Conservation (phyloP, 2,888 invertebrate species). For the Holacanthella duospinosa region DNA sequence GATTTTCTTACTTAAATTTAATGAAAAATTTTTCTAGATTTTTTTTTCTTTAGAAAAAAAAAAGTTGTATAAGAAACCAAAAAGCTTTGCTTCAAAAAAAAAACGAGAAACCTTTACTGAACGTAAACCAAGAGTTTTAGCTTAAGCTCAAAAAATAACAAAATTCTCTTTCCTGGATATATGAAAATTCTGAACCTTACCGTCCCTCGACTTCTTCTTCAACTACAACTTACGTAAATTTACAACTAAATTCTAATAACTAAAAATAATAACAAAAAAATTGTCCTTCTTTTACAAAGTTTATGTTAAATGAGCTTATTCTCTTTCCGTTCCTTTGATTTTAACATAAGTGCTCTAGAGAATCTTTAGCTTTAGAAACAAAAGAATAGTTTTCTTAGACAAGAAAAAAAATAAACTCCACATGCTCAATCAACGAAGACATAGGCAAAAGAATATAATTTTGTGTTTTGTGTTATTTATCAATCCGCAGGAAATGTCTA, state of each 20-base stretch:
- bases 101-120: no score
- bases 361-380: not conserved
- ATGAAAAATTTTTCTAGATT: no score
- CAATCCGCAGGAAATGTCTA: no score
- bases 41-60: no score
- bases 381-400: not conserved
- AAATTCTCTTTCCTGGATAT: not conserved
- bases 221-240: not conserved
- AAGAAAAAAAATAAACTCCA: not conserved
- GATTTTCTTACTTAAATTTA: no score
- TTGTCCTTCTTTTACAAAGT: not conserved
- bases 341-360: not conserved
- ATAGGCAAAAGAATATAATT: no score
- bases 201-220: constrained; percentile 3
- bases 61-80: no score
- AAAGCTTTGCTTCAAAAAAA: no score
- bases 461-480: no score
- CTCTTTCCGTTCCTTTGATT: not conserved
- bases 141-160: not conserved
- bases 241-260: not conserved
- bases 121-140: no score
- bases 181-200: constrained; percentile 2
- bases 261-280: not conserved
- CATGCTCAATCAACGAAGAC: not conserved
- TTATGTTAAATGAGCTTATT: not conserved